A percentile compares a stretch with the other conserved stretches of the same genome.
These are phyloP conservation scores for Achlya flavicornis DNA, from an alignment of 2,888 invertebrate genomes.

Conservation along the genomic window DNA sequence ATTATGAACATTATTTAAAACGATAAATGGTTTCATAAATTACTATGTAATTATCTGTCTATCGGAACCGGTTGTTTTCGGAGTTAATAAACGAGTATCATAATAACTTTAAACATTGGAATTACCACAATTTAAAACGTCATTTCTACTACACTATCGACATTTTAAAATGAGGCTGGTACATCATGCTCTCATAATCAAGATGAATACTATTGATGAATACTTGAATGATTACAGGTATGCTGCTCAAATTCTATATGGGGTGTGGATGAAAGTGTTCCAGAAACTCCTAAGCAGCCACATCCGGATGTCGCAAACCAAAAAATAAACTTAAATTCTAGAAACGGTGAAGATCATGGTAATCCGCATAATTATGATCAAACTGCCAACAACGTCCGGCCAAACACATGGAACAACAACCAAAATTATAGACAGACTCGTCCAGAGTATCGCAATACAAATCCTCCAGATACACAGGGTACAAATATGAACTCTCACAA, in stretches of 20 bases:
- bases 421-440: neutral
- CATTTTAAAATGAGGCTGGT: neutral
- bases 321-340: neutral
- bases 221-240: conserved; percentile 43
- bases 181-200: too few species aligned
- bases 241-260: conserved; percentile 57
- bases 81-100: conserved; percentile 18
- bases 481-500: neutral
- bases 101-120: neutral
- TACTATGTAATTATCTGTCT: conserved; percentile 31
- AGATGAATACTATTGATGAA: too few species aligned
- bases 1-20: conserved; percentile 24
- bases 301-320: neutral
- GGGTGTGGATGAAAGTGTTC: conserved; percentile 30
- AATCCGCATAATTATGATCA: conserved; percentile 3
- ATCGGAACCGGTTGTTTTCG: conserved; percentile 25
- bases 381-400: neutral
- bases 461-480: neutral
- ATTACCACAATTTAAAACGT: conserved; percentile 9
- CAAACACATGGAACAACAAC: neutral
- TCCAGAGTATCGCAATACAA: neutral
- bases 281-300: neutral
- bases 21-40: conserved; percentile 37
- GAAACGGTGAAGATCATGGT: neutral
- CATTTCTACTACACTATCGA: neutral